These are phyloP conservation scores for Daktulosphaira vitifoliae DNA, from an alignment of 1,140 invertebrate species.

Conservation along the genomic window DNA sequence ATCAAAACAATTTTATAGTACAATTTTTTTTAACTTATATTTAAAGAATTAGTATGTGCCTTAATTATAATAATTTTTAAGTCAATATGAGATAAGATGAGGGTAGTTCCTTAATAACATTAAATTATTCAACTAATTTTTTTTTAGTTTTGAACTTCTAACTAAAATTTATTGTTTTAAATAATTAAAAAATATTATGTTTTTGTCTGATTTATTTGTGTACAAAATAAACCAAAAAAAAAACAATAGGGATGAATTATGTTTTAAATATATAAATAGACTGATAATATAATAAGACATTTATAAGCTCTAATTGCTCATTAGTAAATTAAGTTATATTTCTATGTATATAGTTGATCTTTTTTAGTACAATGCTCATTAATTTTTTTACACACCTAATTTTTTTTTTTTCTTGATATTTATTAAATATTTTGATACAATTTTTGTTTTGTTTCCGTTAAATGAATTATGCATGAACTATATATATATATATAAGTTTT, in stretches of 20 bases:
- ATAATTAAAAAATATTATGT: background rate
- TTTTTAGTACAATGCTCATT: too few species aligned
- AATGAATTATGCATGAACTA: too few species aligned
- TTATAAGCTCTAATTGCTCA: constrained; percentile 20
- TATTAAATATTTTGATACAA: too few species aligned
- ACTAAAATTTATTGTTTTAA: background rate
- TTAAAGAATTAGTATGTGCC: constrained; percentile 1
- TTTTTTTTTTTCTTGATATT: too few species aligned
- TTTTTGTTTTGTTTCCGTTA: too few species aligned
- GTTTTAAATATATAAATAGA: constrained; percentile 8
- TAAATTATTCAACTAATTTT: background rate
- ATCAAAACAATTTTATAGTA: constrained; percentile 22
- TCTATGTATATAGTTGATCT: background rate
- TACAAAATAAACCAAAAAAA: constrained; percentile 32
- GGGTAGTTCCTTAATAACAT: background rate
- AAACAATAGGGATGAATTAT: background rate
- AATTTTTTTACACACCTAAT: too few species aligned
- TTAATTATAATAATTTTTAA: background rate
- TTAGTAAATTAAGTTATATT: constrained; percentile 18
- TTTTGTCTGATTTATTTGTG: background rate
- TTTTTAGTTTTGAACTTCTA: background rate
- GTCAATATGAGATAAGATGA: too few species aligned
- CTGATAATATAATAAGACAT: constrained; percentile 21
- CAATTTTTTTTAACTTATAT: background rate
- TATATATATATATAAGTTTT: too few species aligned